These are phyloP conservation scores for Apostichopus parvimensis DNA, from an alignment of 35 echinoderm and acorn worm genomes.

Conservation along the genomic window DNA sequence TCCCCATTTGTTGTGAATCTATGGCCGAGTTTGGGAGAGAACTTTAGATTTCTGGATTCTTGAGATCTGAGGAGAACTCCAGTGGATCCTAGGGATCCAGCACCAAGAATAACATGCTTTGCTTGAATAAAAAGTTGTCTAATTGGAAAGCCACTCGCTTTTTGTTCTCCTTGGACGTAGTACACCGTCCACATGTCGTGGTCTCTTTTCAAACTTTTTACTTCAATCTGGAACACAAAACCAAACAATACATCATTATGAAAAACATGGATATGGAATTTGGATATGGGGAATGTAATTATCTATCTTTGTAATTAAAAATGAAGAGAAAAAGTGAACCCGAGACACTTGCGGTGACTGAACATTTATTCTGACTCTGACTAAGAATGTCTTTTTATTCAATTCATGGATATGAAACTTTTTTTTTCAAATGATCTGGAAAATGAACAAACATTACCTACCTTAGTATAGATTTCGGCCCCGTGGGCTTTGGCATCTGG, in stretches of 20 bases:
- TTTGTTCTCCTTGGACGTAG: slow-evolving; percentile 16
- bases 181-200: slow-evolving; percentile 27
- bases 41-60: neutral
- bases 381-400: neutral
- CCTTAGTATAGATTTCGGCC: slow-evolving; percentile 76
- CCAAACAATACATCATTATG: no score
- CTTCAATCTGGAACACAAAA: slow-evolving; percentile 37
- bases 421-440: neutral
- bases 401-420: neutral
- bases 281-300: no score
- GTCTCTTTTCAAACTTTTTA: slow-evolving; percentile 32
- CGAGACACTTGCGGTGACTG: no score
- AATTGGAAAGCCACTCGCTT: slow-evolving; percentile 17
- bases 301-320: no score
- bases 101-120: slow-evolving; percentile 57
- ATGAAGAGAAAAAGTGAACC: no score
- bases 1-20: slow-evolving; percentile 71
- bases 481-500: slow-evolving; percentile 70
- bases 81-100: slow-evolving; percentile 66
- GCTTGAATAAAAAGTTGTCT: slow-evolving; percentile 58
- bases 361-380: no score
- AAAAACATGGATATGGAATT: no score
- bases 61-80: slow-evolving; percentile 55
- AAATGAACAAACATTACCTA: neutral
- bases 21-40: slow-evolving; percentile 47